Percentiles rank a stretch among this genome's conserved stretches.
Evolutionary conservation across 2,113 vertebrate genomes (phyloP).

Genomic region (Accipiter virgatus): DNA sequence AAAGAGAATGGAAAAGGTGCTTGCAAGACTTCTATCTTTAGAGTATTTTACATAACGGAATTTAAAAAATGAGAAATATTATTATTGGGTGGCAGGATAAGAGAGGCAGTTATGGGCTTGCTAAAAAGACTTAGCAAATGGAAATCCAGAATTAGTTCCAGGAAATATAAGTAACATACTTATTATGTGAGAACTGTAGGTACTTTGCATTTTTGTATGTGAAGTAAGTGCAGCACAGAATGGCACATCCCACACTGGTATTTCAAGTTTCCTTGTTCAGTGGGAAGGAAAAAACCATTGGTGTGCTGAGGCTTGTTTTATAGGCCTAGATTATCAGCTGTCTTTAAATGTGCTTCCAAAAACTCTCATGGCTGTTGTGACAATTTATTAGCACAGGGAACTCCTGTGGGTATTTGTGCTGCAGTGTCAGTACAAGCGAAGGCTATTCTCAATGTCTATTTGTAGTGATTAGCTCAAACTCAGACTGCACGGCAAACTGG

Average conservation of each 20-base stretch:
- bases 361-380: not conserved
- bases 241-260: conserved; percentile 43
- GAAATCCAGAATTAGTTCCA: conserved; percentile 30
- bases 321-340: not conserved
- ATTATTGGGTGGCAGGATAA: not conserved
- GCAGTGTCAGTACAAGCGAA: not conserved
- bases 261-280: conserved; percentile 26
- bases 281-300: not conserved
- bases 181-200: not conserved
- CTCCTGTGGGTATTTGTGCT: not conserved
- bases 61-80: not conserved
- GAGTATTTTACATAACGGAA: not conserved
- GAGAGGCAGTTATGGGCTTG: not conserved
- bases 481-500: not conserved
- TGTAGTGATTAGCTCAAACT: not conserved
- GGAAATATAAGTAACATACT: not conserved
- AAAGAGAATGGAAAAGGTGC: not conserved
- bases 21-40: not conserved
- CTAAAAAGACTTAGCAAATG: not conserved
- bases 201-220: conserved; percentile 38
- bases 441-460: not conserved
- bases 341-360: not conserved
- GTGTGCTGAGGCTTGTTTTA: not conserved
- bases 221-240: not conserved
- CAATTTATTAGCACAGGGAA: not conserved